Evolutionary conservation across 2,797 vertebrate species (phyloP).

Genomic region (Lophotriccus pileatus): DNA sequence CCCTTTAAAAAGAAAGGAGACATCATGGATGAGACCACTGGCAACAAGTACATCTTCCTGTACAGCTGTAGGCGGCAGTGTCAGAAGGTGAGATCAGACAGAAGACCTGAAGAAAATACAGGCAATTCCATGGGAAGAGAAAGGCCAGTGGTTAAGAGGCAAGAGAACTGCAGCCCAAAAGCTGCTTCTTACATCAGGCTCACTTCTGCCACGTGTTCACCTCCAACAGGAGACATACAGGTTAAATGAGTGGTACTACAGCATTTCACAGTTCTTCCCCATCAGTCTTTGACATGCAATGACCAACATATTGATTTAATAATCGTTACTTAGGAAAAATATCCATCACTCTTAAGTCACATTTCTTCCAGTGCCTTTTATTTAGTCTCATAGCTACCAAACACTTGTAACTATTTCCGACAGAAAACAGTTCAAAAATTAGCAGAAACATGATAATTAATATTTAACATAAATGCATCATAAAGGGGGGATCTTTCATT

Average conservation of each 20-base stretch:
- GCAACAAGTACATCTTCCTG: not conserved
- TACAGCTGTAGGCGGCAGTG: rapidly evolving
- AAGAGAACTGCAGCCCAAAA: not conserved
- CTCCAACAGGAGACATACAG: not conserved
- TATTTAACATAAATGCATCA: not conserved
- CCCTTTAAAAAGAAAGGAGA: not conserved
- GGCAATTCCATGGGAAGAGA: not conserved
- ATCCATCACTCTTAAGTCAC: not conserved
- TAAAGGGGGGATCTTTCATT: not conserved
- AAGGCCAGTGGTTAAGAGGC: not conserved
- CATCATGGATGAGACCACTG: not conserved
- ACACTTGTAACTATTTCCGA: not conserved
- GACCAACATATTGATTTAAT: not conserved
- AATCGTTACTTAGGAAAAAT: not conserved
- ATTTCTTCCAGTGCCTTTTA: not conserved
- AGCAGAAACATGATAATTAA: not conserved
- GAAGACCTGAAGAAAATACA: not conserved
- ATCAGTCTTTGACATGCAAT: not conserved
- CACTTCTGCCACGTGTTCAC: not conserved
- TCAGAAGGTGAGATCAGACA: not conserved
- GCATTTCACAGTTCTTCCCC: not conserved
- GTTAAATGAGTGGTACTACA: not conserved
- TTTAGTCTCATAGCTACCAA: not conserved
- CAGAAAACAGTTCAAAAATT: not conserved
- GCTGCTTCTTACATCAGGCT: not conserved